Conservation (phyloP, 2,888 invertebrate species). For the Caenorhabditis panamensis region DNA sequence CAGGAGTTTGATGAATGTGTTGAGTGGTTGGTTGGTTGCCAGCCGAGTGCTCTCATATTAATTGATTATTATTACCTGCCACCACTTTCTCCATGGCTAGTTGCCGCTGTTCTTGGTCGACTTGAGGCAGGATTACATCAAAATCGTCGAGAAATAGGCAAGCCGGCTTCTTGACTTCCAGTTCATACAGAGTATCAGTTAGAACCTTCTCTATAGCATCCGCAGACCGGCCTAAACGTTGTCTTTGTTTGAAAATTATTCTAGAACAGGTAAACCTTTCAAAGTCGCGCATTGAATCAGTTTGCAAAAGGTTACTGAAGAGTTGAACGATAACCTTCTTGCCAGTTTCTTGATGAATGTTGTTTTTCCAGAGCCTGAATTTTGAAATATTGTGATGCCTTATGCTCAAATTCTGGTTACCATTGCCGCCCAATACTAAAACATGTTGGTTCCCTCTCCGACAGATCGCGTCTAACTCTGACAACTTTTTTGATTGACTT, state of each 20-base stretch:
- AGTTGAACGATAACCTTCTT: constrained; percentile 41
- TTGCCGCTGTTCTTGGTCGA: constrained; percentile 74
- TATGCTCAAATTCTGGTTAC: constrained; percentile 5
- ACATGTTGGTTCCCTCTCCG: constrained; percentile 26
- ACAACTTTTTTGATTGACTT: constrained; percentile 52
- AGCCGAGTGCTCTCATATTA: constrained; percentile 11
- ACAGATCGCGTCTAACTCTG: constrained; percentile 33
- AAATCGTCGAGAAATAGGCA: constrained; percentile 73
- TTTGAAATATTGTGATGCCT: background rate
- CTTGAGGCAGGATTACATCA: constrained; percentile 67
- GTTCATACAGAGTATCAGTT: constrained; percentile 44
- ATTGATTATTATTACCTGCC: constrained; percentile 46
- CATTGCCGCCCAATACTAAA: constrained; percentile 26
- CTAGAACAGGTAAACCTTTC: constrained; percentile 37
- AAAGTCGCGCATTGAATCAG: constrained; percentile 45
- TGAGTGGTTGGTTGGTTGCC: background rate
- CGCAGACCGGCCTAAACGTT: constrained; percentile 63
- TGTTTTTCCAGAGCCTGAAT: constrained; percentile 67
- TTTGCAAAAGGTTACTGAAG: constrained; percentile 49
- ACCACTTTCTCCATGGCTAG: constrained; percentile 69
- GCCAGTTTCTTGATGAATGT: constrained; percentile 63
- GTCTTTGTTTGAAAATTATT: background rate
- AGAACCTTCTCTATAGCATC: constrained; percentile 70
- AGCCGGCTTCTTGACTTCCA: constrained; percentile 66
- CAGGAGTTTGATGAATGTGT: constrained; percentile 1